phyloP scores from a whole-genome alignment of 2,797 vertebrate species.

The Gymnoscopelus braueri region DNA sequence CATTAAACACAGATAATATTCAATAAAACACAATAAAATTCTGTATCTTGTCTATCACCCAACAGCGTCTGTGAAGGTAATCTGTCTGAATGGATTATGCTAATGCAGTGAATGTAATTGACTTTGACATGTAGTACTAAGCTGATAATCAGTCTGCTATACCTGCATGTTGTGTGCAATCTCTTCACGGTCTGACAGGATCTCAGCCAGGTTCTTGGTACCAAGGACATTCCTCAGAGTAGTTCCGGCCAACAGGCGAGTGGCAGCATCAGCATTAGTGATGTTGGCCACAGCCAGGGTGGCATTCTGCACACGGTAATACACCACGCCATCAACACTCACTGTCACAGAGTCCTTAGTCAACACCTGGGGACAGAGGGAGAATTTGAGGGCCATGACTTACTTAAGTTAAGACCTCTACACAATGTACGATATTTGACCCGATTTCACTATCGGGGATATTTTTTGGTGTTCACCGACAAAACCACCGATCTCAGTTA shows the following conservation, averaged over 20 bases:
- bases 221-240: slow-evolving; percentile 95
- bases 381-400: background rate
- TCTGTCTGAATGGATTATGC: no score
- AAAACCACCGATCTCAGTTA: no score
- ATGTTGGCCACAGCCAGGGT: slow-evolving; percentile 93
- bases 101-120: no score
- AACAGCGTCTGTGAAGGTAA: no score
- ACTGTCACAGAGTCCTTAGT: slow-evolving; percentile 96
- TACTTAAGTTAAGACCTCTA: no score
- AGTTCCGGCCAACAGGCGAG: slow-evolving; percentile 92
- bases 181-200: slow-evolving; percentile 95
- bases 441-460: no score
- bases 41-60: no score
- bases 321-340: slow-evolving; percentile 94
- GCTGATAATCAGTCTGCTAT: slow-evolving; percentile 6
- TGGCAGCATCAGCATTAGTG: slow-evolving; percentile 93
- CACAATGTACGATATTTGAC: no score
- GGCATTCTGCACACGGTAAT: slow-evolving; percentile 95
- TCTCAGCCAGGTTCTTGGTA: slow-evolving; percentile 94
- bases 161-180: slow-evolving; percentile 98
- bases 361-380: slow-evolving; percentile 82
- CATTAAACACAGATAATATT: no score
- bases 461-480: no score
- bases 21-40: no score
- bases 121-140: no score